These are phyloP conservation scores for Hiodon alosoides DNA, from an alignment of 2,113 vertebrate species.

Conservation along the genomic window DNA sequence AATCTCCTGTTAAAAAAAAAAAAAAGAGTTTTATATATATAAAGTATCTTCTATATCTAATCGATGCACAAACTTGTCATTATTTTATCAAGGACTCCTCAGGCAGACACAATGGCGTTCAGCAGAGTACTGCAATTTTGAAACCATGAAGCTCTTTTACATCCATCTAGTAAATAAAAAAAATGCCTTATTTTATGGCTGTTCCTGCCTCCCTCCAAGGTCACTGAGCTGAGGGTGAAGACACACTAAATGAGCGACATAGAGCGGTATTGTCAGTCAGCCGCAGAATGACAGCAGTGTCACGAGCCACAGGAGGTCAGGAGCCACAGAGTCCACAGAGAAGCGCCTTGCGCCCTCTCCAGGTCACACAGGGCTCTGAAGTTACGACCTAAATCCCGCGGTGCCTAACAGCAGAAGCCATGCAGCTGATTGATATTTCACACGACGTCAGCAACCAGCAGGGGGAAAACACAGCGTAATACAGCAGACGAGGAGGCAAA, in stretches of 20 bases:
- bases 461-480: slow-evolving; percentile 16
- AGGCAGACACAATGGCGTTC: slow-evolving; percentile 12
- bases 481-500: slow-evolving; percentile 6
- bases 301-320: too few relatives aligned
- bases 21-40: not conserved
- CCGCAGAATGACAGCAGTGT: too few relatives aligned
- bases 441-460: not conserved
- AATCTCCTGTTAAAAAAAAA: slow-evolving; percentile 71
- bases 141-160: not conserved
- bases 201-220: not conserved
- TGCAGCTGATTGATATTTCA: too few relatives aligned
- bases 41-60: too few relatives aligned
- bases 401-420: not conserved
- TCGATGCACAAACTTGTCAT: not conserved
- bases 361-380: too few relatives aligned
- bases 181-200: slow-evolving; percentile 2
- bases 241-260: not conserved
- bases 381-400: not conserved
- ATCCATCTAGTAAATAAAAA: not conserved
- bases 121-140: too few relatives aligned
- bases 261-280: too few relatives aligned
- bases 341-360: too few relatives aligned
- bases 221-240: not conserved
- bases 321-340: too few relatives aligned
- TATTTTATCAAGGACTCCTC: slow-evolving; percentile 29